Base-by-base conservation (phyloP, 92 coral and sea anemone genomes). In the Palythoa caribaeorum region DNA sequence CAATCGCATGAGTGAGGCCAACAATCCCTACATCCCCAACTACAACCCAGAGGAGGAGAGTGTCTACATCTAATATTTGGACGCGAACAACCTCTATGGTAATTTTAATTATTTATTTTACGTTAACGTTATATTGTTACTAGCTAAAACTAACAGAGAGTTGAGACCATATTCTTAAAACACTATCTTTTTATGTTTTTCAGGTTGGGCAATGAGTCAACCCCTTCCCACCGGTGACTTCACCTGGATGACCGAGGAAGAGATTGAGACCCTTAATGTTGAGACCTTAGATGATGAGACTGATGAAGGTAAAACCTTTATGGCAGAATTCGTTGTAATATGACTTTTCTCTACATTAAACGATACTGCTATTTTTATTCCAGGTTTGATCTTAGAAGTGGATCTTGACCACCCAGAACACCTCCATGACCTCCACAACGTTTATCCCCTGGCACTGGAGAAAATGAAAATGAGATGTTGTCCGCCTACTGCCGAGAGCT, bases 151-250 rank as follows among this genome's bases (percentile, higher is more conserved):
- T 0, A 28, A 28, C 28, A 28, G 28, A 28, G 28, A 28, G 28
- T 28, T 28, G 28, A 28, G 28, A 28, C 28, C 28, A 28, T 28
- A 28, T 28, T 28, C 28, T 28, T 28, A 28, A 28, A 28, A 28
- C 28, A 28, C 28, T 28, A 28, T 28, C n/a, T 28, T 28, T 28
- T 28, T 28, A 28, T 28, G 28, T 28, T 28, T 28, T 28, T 28
- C 28, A 28, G 92, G 92, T 1, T 91, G 91, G 91, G 91, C 78
- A 6, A 91, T 88, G 91, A 13, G 40, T 2, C 91, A 88, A 88
- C 14, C 39, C 14, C 78, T 88, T 5, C 91, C 87, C 9, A 36
- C 66, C 3, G 68, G 62, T 9, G 16, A 79, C 1, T 88, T 88
- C 78, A 2, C 37, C 2, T 90, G 93, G 93, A 19, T 68, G 28